These are phyloP conservation scores for Piaya cayana DNA, from an alignment of 2,113 vertebrate genomes.

Conservation along the genomic window DNA sequence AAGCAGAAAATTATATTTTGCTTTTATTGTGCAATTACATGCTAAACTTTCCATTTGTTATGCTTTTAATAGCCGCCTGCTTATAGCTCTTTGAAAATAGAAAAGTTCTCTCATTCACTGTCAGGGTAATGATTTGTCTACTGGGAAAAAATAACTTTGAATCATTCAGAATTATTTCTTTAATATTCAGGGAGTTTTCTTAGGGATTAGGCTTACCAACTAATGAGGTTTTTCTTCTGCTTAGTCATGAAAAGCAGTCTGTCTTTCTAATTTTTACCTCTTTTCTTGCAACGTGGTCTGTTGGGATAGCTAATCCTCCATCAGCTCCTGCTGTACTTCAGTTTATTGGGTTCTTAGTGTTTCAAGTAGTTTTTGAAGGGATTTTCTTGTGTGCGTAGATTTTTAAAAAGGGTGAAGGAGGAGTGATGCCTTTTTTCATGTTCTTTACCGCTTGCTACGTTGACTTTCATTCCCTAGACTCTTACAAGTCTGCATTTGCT, in stretches of 20 bases:
- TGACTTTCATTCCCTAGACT: neutral
- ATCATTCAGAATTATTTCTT: conserved; percentile 18
- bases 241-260: neutral
- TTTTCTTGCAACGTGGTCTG: neutral
- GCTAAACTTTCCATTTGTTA: neutral
- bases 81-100: conserved; percentile 21
- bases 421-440: neutral
- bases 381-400: neutral
- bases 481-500: neutral
- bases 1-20: conserved; percentile 34
- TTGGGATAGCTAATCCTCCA: neutral
- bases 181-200: conserved; percentile 27
- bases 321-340: neutral
- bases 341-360: neutral
- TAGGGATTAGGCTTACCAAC: neutral
- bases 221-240: conserved; percentile 14
- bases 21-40: conserved; percentile 12
- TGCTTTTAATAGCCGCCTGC: conserved; percentile 26
- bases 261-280: neutral
- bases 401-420: neutral
- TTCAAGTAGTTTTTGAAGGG: neutral
- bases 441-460: neutral
- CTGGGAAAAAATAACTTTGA: neutral
- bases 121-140: neutral
- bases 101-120: neutral